Percentiles rank a stretch among this genome's conserved stretches.
phyloP scores from a whole-genome alignment of 2,113 vertebrate genomes.

The Vicugna pacos region DNA sequence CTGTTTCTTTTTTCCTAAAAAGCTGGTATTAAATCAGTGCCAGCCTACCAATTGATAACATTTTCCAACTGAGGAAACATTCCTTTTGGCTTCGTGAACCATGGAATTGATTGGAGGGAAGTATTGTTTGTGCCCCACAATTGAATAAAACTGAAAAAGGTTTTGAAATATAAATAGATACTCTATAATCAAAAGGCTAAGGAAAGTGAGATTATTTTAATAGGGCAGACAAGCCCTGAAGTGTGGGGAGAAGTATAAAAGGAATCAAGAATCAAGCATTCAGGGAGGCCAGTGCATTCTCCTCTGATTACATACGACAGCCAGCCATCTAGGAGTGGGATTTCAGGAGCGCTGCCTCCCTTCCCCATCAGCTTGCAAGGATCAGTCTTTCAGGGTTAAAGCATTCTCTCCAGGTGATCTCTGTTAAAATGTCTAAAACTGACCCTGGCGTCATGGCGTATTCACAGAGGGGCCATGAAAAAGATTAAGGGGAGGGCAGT shows the following conservation, averaged over 20 bases:
- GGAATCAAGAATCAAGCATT: neutral
- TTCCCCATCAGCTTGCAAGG: neutral
- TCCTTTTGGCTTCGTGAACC: conserved; percentile 35
- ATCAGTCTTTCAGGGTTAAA: neutral
- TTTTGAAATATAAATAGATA: neutral
- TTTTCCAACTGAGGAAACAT: conserved; percentile 41
- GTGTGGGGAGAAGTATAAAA: neutral
- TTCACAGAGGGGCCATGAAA: neutral
- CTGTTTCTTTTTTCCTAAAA: neutral
- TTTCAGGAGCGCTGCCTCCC: neutral
- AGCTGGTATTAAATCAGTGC: neutral
- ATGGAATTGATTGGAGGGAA: neutral
- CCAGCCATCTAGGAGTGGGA: neutral
- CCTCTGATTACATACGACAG: conserved; percentile 40
- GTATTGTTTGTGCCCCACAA: neutral
- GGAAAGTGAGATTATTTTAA: neutral
- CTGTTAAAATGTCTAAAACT: conserved; percentile 28
- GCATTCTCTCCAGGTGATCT: neutral
- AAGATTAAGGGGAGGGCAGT: neutral
- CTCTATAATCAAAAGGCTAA: conserved; percentile 10
- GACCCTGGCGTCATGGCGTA: neutral
- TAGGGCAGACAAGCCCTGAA: neutral
- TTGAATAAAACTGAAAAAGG: conserved; percentile 24
- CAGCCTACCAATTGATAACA: neutral
- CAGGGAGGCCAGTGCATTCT: neutral